Conservation (phyloP, 2,113 vertebrate genomes). For the Orthochromis indermauri region DNA sequence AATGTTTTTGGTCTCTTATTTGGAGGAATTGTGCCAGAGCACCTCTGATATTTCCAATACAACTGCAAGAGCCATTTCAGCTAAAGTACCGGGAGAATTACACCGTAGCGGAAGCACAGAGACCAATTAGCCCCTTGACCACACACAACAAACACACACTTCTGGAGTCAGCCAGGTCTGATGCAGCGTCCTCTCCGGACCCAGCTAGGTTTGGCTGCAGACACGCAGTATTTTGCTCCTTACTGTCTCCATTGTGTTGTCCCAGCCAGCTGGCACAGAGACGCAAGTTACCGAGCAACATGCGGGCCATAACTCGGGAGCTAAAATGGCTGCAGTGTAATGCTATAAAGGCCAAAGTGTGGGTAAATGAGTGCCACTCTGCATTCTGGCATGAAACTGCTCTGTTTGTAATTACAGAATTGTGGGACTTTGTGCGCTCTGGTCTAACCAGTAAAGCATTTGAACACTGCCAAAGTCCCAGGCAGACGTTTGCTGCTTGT, state of each 20-base stretch:
- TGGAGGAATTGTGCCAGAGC: background rate
- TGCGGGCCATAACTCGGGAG: conserved; percentile 19
- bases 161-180: background rate
- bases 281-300: conserved; percentile 36
- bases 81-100: background rate
- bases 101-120: background rate
- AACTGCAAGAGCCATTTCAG: background rate
- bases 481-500: background rate
- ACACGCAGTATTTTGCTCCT: background rate
- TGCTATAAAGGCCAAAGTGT: conserved; percentile 28
- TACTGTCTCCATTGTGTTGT: conserved; percentile 14
- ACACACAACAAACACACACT: background rate
- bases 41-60: background rate
- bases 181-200: background rate
- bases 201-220: conserved; percentile 5
- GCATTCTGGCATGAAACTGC: conserved; percentile 9
- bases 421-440: background rate
- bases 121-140: background rate
- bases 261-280: conserved; percentile 29
- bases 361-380: conserved; percentile 17
- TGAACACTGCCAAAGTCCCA: conserved; percentile 6
- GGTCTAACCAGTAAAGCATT: background rate
- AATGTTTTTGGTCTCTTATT: background rate
- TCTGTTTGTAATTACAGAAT: conserved; percentile 41
- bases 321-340: conserved; percentile 7